Evolutionary conservation across 2,797 vertebrate genomes (phyloP).

Genomic region (Notolabrus celidotus): DNA sequence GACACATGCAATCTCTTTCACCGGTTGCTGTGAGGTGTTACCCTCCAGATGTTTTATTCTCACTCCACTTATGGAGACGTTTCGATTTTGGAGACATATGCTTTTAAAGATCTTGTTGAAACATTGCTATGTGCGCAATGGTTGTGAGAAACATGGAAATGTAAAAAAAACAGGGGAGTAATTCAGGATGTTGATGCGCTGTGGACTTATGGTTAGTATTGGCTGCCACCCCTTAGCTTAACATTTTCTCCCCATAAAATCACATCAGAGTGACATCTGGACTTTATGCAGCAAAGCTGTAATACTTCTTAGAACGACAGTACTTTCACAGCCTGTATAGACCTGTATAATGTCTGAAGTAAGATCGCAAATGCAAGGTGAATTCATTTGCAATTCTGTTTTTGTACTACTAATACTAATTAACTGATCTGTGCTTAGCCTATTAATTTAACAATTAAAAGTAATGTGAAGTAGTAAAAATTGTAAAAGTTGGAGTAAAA

Average conservation of each 20-base stretch:
- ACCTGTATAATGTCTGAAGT: too few relatives aligned
- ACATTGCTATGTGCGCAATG: constrained; percentile 39
- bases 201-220: constrained; percentile 63
- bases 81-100: constrained; percentile 51
- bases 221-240: constrained; percentile 62
- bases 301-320: constrained; percentile 26
- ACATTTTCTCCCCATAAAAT: constrained; percentile 68
- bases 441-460: too few relatives aligned
- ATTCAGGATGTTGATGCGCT: constrained; percentile 66
- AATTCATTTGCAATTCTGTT: too few relatives aligned
- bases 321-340: constrained; percentile 48
- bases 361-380: too few relatives aligned
- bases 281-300: constrained; percentile 59
- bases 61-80: constrained; percentile 40
- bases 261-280: constrained; percentile 66
- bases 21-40: constrained; percentile 72
- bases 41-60: constrained; percentile 71
- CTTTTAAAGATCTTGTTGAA: constrained; percentile 54
- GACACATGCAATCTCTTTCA: constrained; percentile 72
- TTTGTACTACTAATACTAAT: too few relatives aligned
- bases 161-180: constrained; percentile 56
- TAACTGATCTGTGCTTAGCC: too few relatives aligned
- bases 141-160: constrained; percentile 55
- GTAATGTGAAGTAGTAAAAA: too few relatives aligned
- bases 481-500: too few relatives aligned